A percentile compares a stretch with the other conserved stretches of the same genome.
These are phyloP conservation scores for Ruditapes philippinarum DNA, from an alignment of 1,140 invertebrate species.

Conservation along the genomic window DNA sequence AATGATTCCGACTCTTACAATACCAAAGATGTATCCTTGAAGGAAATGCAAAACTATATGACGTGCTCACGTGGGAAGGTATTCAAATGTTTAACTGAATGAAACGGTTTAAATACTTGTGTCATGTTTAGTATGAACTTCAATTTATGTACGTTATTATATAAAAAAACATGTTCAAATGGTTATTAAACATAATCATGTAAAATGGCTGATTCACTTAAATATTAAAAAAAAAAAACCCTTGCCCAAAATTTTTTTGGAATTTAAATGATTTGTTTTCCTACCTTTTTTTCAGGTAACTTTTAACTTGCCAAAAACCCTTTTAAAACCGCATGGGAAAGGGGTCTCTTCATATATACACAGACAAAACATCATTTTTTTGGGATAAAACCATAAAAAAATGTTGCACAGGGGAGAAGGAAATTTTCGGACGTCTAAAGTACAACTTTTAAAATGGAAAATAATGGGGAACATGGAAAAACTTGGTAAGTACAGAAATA, in stretches of 20 bases:
- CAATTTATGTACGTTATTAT: too few species aligned
- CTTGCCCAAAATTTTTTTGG: too few species aligned
- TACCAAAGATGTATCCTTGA: neutral
- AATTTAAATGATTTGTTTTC: too few species aligned
- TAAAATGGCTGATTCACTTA: too few species aligned
- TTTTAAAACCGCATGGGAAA: neutral
- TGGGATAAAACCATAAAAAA: slow-evolving; percentile 2
- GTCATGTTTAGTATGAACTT: too few species aligned
- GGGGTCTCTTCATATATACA: neutral
- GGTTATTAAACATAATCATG: too few species aligned
- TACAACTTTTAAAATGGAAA: neutral
- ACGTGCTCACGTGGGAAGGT: neutral
- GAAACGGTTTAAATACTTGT: too few species aligned
- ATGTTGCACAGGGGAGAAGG: neutral
- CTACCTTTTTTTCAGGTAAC: too few species aligned
- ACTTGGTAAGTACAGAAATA: neutral
- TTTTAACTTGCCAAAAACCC: neutral
- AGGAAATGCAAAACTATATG: neutral
- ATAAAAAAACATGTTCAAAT: too few species aligned
- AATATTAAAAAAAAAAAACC: too few species aligned
- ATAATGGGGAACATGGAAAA: slow-evolving; percentile 14
- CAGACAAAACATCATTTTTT: neutral
- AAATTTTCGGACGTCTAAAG: slow-evolving; percentile 39
- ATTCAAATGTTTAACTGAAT: too few species aligned
- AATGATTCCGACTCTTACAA: neutral